Evolutionary conservation across 2,113 vertebrate species (phyloP).

Genomic region (Bufo gargarizans): DNA sequence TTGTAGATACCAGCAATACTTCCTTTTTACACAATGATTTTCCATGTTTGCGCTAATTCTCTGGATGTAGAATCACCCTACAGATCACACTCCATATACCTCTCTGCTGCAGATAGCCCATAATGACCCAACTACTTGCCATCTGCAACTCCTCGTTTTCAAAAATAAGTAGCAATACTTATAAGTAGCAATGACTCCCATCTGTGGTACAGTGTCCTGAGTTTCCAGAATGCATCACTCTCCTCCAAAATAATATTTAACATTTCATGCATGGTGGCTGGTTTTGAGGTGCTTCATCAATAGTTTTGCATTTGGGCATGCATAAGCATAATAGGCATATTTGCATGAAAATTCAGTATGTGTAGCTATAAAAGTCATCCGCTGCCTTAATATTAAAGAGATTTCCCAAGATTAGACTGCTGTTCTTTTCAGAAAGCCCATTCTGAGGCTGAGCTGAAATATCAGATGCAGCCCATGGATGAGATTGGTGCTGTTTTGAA

Average conservation of each 20-base stretch:
- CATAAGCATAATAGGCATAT: background rate
- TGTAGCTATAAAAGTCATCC: background rate
- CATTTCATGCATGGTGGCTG: constrained; percentile 9
- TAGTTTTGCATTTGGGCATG: background rate
- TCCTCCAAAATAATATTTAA: background rate
- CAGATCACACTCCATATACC: background rate
- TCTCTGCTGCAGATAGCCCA: background rate
- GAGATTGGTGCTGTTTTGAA: background rate
- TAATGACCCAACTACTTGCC: background rate
- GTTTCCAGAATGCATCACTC: background rate
- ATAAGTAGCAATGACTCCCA: background rate
- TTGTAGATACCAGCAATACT: background rate
- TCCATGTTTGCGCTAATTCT: background rate
- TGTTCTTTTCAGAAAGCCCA: background rate
- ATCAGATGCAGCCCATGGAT: background rate
- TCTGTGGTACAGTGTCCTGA: background rate
- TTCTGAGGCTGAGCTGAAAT: background rate
- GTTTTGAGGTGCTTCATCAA: background rate
- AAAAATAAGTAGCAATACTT: background rate
- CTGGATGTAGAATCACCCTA: background rate
- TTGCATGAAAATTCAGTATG: constrained; percentile 10
- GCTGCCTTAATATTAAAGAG: background rate
- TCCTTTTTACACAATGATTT: background rate
- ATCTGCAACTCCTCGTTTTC: background rate
- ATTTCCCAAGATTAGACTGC: background rate